These are phyloP conservation scores for Dusona sp. DNA, from an alignment of 2,888 invertebrate genomes.

Conservation along the genomic window DNA sequence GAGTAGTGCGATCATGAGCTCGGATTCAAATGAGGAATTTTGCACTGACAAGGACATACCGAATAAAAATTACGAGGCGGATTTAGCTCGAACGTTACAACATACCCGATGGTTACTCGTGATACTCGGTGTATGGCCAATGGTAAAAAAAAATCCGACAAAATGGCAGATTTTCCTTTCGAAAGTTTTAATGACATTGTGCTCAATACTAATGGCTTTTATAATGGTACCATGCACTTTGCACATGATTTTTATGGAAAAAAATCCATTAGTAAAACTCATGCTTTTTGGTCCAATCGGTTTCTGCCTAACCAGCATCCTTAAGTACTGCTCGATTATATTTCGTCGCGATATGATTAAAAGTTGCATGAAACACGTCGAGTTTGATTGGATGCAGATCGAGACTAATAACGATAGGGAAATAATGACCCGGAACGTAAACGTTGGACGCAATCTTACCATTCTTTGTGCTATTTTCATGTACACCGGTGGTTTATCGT, in stretches of 20 bases:
- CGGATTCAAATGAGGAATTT: background rate
- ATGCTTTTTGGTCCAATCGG: constrained; percentile 60
- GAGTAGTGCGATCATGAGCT: constrained; percentile 15
- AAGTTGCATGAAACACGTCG: constrained; percentile 65
- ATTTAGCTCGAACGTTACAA: constrained; percentile 18
- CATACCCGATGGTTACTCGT: constrained; percentile 47
- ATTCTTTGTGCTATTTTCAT: constrained; percentile 71
- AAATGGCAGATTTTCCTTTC: constrained; percentile 27
- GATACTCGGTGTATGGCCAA: constrained; percentile 59
- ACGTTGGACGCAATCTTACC: constrained; percentile 67
- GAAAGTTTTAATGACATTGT: constrained; percentile 43
- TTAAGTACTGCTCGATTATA: constrained; percentile 58
- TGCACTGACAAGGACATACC: background rate
- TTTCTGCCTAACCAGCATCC: constrained; percentile 57
- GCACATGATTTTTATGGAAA: constrained; percentile 54
- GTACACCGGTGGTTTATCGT: constrained; percentile 73
- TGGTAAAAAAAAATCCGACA: constrained; percentile 41
- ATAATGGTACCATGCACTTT: constrained; percentile 51
- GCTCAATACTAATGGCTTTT: constrained; percentile 49
- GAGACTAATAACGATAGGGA: constrained; percentile 58
- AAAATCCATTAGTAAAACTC: constrained; percentile 37
- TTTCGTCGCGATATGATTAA: constrained; percentile 45
- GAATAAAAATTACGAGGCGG: constrained; percentile 21
- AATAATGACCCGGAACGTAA: constrained; percentile 71
- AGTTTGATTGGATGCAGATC: constrained; percentile 69